These are phyloP conservation scores for Cantharis lateralis DNA, from an alignment of 2,888 invertebrate genomes.

Conservation along the genomic window DNA sequence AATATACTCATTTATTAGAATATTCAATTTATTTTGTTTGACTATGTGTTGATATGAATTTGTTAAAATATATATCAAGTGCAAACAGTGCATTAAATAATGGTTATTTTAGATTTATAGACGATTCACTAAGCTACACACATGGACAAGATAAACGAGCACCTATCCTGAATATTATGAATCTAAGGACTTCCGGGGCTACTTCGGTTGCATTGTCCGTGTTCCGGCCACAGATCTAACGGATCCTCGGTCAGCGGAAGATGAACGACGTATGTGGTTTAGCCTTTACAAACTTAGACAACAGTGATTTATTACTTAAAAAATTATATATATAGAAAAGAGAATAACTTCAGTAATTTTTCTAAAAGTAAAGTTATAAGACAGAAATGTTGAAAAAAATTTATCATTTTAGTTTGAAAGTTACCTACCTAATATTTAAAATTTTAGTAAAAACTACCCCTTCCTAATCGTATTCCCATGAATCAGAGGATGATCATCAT, in stretches of 20 bases:
- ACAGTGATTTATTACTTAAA: constrained; percentile 27
- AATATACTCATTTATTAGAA: neutral
- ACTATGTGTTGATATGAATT: neutral
- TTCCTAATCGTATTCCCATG: constrained; percentile 44
- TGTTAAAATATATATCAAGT: neutral
- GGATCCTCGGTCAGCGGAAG: constrained; percentile 37
- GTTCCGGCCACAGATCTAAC: constrained; percentile 42
- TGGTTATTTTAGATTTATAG: constrained; percentile 22
- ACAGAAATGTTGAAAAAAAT: neutral
- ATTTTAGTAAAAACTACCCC: constrained; percentile 35
- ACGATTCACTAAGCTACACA: constrained; percentile 17
- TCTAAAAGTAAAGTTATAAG: neutral
- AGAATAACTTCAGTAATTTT: neutral
- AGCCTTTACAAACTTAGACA: constrained; percentile 23
- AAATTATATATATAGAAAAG: neutral
- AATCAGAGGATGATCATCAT: constrained; percentile 51
- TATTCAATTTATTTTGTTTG: neutral
- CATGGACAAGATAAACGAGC: constrained; percentile 32
- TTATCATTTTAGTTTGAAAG: neutral
- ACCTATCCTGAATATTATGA: constrained; percentile 38
- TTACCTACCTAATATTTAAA: constrained; percentile 8
- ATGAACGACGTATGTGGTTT: constrained; percentile 36
- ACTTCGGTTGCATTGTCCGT: constrained; percentile 44
- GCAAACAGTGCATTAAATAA: constrained; percentile 8
- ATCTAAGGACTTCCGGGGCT: constrained; percentile 46